Evolutionary conservation across 2,797 vertebrate species (phyloP), one percentile per base, ranked within the genome.

Genomic region (Tolypeutes matacus): DNA sequence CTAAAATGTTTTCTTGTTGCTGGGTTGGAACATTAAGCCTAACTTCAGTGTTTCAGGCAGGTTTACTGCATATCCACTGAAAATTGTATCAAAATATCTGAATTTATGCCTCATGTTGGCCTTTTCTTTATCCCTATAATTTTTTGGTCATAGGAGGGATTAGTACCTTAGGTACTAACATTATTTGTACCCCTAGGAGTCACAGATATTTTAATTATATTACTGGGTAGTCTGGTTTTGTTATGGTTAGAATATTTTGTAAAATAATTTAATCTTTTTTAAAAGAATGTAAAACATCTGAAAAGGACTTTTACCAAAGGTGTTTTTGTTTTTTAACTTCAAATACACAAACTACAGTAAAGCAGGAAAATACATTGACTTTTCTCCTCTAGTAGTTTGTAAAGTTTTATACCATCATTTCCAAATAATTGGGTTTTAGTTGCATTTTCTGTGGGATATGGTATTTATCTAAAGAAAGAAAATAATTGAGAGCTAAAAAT

Each of bases 221-320:
- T 95, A 78, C 31, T 81, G 21, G 14, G 8, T 87, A 89, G 25
- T 88, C 77, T 77, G n/a, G 39, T 86, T 92, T 96, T 96, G 21
- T 91, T 84, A 10, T 12, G 34, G 18, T 77, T 88, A 11, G 60
- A 34, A 88, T 86, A 86, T 91, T 94, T 89, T 25, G 46, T 91
- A 18, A 69, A 34, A 69, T 81, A 81, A 93, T 84, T 14, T 87
- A 42, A 64, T 36, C 3, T 80, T 86, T 94, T 39, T 85, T 72
- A 58, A 65, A 29, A 81, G 51, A 65, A 95, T 84, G 75, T 39
- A 70, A 85, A 84, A 9, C 17, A 49, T 25, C 34, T 86, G 23
- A 85, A 84, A 92, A 78, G 42, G 70, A 75, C 27, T 95, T 93
- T 58, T 86, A 42, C 75, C 70, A 39, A 39, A 75, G 60, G 3